Evolutionary conservation across 2,113 vertebrate genomes (phyloP), one percentile per base, ranked within the genome.

Genomic region (Coryphaenoides rupestris): DNA sequence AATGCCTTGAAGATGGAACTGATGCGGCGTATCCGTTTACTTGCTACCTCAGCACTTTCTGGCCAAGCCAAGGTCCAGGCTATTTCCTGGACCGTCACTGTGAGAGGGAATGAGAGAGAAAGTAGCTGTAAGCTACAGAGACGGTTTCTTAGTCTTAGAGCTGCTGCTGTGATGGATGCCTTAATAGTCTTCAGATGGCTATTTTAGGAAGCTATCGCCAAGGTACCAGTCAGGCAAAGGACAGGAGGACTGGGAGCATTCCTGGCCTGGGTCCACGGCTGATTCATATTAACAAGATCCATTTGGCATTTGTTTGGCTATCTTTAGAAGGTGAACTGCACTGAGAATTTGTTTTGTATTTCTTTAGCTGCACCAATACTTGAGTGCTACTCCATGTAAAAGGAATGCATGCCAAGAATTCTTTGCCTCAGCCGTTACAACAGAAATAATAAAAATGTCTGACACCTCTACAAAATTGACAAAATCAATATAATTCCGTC

Each of bases 1-100:
- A 28, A 16, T 22, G 7, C 54, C 64, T 68, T 57, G 74, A 26
- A 70, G 59, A 71, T 69, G 40, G 21, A 77, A 82, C 74, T 66
- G 69, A 22, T 73, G 63, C 40, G 54, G 64, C 69, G 55, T 40
- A 12, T 65, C 77, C 58, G 56, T 54, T 60, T 56, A 22, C 46
- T 66, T 65, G 58, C 56, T 40, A 74, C 26, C 58, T 71, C 73
- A 68, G 69, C 70, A 72, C 52, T 66, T 78, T 75, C 62, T 40
- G 33, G 73, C 68, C 23, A 59, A 21, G 33, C 61, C 61, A 69
- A 70, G 16, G 22, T 68, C 17, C 1, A 69, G 59, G 61, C 79
- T 71, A 64, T 70, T 78, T 81, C 57, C 70, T 65, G 54, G 52
- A 55, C 24, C 23, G 21, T 55, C 14, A 15, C 12, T 15, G 54